Conservation (phyloP, 2,113 vertebrate genomes). For the Chlorodrepanis virens region DNA sequence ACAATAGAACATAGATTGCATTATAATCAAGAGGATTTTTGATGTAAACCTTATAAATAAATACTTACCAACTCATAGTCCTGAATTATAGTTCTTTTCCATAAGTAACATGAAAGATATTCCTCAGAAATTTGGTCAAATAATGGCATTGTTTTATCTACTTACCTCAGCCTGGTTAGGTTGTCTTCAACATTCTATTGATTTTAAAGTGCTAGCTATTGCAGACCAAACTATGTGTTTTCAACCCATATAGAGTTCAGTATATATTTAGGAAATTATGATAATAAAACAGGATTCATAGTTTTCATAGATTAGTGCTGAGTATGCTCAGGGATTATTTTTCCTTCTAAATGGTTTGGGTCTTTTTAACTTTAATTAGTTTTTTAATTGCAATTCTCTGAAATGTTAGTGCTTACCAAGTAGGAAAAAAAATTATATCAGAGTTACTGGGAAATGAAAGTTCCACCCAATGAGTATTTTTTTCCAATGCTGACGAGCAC, state of each 20-base stretch:
- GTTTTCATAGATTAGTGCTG: neutral
- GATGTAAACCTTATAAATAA: neutral
- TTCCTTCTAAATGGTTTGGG: neutral
- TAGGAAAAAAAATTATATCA: neutral
- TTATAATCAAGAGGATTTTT: neutral
- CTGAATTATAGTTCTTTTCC: neutral
- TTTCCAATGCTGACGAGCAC: neutral
- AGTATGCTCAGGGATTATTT: neutral
- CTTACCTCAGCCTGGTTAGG: neutral
- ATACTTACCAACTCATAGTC: neutral
- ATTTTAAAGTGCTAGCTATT: neutral
- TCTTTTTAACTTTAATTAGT: neutral
- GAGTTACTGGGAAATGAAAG: neutral
- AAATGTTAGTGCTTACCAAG: neutral
- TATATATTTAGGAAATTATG: neutral
- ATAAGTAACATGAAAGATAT: neutral
- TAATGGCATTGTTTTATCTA: neutral
- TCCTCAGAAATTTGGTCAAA: neutral
- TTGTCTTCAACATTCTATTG: neutral
- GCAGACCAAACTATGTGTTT: neutral
- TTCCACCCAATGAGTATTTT: constrained; percentile 4
- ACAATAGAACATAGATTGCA: neutral
- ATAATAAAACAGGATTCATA: neutral
- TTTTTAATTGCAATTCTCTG: neutral
- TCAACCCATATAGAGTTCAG: neutral